Conservation (phyloP, 2,888 invertebrate species). For the Cryptus viduatorius region DNA sequence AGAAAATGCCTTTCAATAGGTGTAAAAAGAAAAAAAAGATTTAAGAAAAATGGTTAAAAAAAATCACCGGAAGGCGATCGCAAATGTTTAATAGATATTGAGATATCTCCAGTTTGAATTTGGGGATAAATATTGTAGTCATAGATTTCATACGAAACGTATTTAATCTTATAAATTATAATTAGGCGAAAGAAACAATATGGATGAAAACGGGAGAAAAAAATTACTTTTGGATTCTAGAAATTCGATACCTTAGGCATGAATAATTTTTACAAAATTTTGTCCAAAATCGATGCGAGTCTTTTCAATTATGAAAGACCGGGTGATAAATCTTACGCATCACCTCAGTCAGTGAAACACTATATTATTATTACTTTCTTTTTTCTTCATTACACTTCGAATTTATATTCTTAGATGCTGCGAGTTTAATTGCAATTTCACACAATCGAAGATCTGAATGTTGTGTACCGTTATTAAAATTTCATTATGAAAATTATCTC, state of each 20-base stretch:
- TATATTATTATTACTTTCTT: not conserved
- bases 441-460: slow-evolving; percentile 4
- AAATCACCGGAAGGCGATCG: not conserved
- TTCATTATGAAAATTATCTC: slow-evolving; percentile 6
- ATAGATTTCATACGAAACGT: slow-evolving; percentile 61
- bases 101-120: slow-evolving; percentile 22
- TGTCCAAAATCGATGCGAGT: not conserved
- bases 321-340: not conserved
- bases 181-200: not conserved
- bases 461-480: slow-evolving; percentile 30
- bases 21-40: slow-evolving; percentile 23
- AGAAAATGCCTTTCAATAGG: slow-evolving; percentile 24
- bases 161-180: slow-evolving; percentile 37
- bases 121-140: slow-evolving; percentile 45
- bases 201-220: not conserved
- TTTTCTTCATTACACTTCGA: not conserved
- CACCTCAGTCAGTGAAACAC: not conserved
- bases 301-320: not conserved
- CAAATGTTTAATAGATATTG: slow-evolving; percentile 20
- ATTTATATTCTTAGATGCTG: not conserved
- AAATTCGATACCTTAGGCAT: not conserved
- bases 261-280: not conserved
- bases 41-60: not conserved
- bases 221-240: not conserved
- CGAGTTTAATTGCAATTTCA: slow-evolving; percentile 28